Evolutionary conservation across 2,797 vertebrate genomes (phyloP).

Genomic region (Zenarchopterus dispar): DNA sequence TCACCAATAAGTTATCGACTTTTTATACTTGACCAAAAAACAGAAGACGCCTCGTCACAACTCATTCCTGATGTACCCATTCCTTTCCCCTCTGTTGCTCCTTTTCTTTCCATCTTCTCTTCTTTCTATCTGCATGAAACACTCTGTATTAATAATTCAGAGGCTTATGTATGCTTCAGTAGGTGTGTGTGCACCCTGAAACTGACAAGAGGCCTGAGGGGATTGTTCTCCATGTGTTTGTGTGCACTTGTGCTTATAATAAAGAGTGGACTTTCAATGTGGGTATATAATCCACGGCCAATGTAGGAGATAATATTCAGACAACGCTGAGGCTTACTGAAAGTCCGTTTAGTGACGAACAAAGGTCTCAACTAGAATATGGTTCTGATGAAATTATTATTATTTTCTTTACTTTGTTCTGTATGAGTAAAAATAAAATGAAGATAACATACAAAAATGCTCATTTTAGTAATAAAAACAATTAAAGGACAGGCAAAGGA

Average conservation of each 20-base stretch:
- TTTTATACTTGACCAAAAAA: too few relatives aligned
- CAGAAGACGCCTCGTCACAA: too few relatives aligned
- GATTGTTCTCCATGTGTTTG: constrained; percentile 25
- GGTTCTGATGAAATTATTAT: not conserved
- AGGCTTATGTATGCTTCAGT: constrained; percentile 72
- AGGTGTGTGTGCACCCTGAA: constrained; percentile 56
- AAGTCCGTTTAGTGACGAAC: not conserved
- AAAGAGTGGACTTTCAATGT: constrained; percentile 13
- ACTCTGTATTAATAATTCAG: constrained; percentile 77
- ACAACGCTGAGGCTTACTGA: constrained; percentile 1
- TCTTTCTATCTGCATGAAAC: constrained; percentile 28
- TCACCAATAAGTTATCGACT: too few relatives aligned
- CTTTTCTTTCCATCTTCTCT: constrained; percentile 8
- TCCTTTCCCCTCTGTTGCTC: constrained; percentile 13
- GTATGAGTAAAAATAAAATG: constrained; percentile 13
- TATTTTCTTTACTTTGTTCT: not conserved
- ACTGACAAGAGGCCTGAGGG: constrained; percentile 54
- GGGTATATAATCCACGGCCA: constrained; percentile 4
- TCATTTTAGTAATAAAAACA: constrained; percentile 6
- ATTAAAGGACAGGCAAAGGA: constrained; percentile 14
- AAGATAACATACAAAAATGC: constrained; percentile 10
- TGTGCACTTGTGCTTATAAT: constrained; percentile 12
- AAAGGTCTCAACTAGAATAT: constrained; percentile 2
- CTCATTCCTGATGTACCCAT: constrained; percentile 7
- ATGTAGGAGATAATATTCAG: constrained; percentile 9